Base-by-base conservation (phyloP, 2,797 vertebrate genomes). In the Onychomys torridus region DNA sequence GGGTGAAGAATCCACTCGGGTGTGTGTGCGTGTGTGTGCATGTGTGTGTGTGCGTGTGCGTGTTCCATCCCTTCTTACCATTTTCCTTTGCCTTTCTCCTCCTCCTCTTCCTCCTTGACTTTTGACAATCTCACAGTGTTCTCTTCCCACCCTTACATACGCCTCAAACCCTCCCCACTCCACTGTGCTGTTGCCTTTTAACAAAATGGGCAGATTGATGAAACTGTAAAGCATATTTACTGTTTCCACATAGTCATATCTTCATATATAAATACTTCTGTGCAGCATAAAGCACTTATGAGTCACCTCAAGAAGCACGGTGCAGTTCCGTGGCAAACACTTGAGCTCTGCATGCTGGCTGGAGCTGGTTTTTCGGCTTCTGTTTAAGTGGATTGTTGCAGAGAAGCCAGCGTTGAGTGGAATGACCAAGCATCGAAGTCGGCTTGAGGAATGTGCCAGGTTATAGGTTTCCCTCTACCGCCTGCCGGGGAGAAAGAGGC, bases 91-190 rank as follows among this genome's bases (percentile, higher is more conserved):
- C 6, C 12, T 4, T 32, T 23, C 27, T 29, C 61, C 27, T 29
- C 40, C 23, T 65, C 83, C n/a, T 65, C 73, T 19, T 59, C 65
- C 11, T 79, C 67, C 90, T 93, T 78, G 16, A 21, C 49, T 59
- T 67, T 76, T 88, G 43, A 49, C 89, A 43, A 83, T 83, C 93
- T 89, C 17, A 55, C 76, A 65, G 59, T 91, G 23, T 46, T 97
- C 79, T 69, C 49, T 94, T 94, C 52, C 23, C 1, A 40, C 61
- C 37, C 52, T 92, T 77, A 61, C 40, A 61, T 21, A 46, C 6
- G 3, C 19, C 40, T 12, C 76, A 69, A 61, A 40, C 85, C n/a
- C 19, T 9, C 63, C 29, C 52, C 2, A 49, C 55, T 59, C 9
- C 0, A 27, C 2, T 40, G 1, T 37, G 32, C 84, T 81, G n/a